Evolutionary conservation across 2,113 vertebrate genomes (phyloP).

Genomic region (Sminthopsis crassicaudata): DNA sequence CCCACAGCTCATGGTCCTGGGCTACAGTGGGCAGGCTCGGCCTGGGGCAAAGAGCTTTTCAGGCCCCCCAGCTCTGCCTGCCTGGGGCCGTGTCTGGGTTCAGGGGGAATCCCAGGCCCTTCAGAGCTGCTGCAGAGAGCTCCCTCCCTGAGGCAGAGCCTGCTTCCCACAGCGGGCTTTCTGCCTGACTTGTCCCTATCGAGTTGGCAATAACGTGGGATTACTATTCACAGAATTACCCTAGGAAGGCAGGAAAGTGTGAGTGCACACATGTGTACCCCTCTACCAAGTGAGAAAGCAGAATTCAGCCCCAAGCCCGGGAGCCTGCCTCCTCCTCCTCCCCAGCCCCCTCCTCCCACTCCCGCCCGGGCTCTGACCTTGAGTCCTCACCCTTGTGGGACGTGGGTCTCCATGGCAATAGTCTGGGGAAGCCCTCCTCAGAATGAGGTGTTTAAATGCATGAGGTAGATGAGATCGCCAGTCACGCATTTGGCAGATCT

Average conservation of each 20-base stretch:
- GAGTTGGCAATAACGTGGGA: not conserved
- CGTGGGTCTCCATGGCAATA: not conserved
- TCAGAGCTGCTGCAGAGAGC: not conserved
- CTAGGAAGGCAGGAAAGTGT: not conserved
- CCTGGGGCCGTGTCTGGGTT: not conserved
- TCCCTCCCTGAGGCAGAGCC: slow-evolving; percentile 16
- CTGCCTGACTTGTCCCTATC: not conserved
- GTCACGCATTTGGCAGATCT: not conserved
- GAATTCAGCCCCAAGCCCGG: not conserved
- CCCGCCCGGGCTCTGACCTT: not conserved
- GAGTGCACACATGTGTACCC: not conserved
- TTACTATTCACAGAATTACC: not conserved
- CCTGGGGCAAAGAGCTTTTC: not conserved
- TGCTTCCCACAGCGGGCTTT: not conserved
- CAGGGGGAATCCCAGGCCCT: not conserved
- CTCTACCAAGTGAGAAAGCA: not conserved
- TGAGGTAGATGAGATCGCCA: not conserved
- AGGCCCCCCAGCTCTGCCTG: not conserved
- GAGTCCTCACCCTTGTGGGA: not conserved
- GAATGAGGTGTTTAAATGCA: not conserved
- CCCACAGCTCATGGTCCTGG: not conserved
- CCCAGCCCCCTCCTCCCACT: not conserved
- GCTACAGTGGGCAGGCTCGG: not conserved
- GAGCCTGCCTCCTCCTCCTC: not conserved
- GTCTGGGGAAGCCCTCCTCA: too few relatives aligned